These are phyloP conservation scores for Druon quercuslanigerum DNA, from an alignment of 1,140 invertebrate genomes.

Conservation along the genomic window DNA sequence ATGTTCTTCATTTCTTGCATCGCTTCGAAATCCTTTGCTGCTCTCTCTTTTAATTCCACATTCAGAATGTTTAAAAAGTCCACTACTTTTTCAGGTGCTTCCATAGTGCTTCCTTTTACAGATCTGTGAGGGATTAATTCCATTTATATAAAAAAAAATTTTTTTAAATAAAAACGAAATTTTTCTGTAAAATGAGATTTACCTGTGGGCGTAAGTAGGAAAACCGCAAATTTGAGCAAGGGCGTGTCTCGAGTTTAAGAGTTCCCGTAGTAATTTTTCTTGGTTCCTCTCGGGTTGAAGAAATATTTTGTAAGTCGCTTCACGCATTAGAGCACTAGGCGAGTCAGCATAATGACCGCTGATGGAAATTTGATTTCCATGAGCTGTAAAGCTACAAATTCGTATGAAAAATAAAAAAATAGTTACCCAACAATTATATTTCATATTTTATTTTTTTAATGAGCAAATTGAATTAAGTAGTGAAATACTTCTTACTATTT, in stretches of 20 bases:
- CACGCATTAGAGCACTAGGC: constrained; percentile 85
- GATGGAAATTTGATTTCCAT: constrained; percentile 85
- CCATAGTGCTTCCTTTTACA: constrained; percentile 90
- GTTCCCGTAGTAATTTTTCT: constrained; percentile 83
- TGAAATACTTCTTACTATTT: constrained; percentile 81
- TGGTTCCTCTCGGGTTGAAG: constrained; percentile 87
- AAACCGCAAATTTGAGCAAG: constrained; percentile 93
- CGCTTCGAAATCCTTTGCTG: constrained; percentile 82
- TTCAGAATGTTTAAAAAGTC: constrained; percentile 89
- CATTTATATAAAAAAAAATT: constrained; percentile 12
- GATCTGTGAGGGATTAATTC: constrained; percentile 77
- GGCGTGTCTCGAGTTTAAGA: constrained; percentile 84
- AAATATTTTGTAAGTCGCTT: constrained; percentile 92
- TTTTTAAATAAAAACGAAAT: constrained; percentile 33
- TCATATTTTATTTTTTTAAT: constrained; percentile 32
- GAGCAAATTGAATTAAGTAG: constrained; percentile 30
- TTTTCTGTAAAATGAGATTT: constrained; percentile 38
- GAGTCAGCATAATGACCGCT: constrained; percentile 90
- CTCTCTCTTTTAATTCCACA: constrained; percentile 80
- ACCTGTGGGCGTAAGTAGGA: constrained; percentile 89
- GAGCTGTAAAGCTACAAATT: constrained; percentile 81
- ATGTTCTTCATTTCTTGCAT: constrained; percentile 86
- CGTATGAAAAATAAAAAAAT: constrained; percentile 37
- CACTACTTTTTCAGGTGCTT: constrained; percentile 85
- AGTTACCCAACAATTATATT: constrained; percentile 30